Base-by-base conservation (phyloP, 2,888 invertebrate genomes). In the Epirrhoe alternata region DNA sequence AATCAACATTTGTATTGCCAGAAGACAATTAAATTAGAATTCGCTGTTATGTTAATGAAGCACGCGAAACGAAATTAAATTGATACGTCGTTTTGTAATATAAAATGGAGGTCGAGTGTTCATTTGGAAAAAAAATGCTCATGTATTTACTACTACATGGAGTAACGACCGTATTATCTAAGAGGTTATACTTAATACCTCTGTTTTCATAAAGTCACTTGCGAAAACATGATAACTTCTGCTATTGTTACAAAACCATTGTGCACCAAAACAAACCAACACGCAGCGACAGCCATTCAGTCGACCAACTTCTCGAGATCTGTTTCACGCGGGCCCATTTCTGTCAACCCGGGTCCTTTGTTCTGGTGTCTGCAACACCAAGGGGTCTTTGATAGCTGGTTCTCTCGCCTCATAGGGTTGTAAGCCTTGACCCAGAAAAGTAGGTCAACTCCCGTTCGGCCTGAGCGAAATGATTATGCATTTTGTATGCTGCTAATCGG, bases 341-440 rank as follows among this genome's bases (percentile, higher is more conserved):
- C 74, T 74, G 69, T 74, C 55, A 54, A 60, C 66, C 68, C 33
- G 72, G 74, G 74, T 67, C 75, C 70, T 75, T 81, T 81, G 79
- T 82, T 74, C 59, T 47, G 53, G 53, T 76, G 74, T 76, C 75
- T 68, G 64, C 62, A 49, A 38, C 61, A 47, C 52, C 63, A 56
- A 64, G 60, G 71, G 77, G 53, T 77, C 77, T 69, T 42, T 66
- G 71, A 73, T 74, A 55, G 56, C 47, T 79, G 78, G 77, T 74
- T 68, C 59, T 67, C 45, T 71, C 65, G 56, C 51, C 61, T 58
- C 65, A 66, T 72, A 71, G 77, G 78, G 77, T 73, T 77, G 75
- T 45, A 59, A 74, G 71, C 85, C 85, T 85, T 85, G 85, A 82
- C 85, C 82, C 64, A 73, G 57, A 50, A 68, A 85, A 79, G 71